phyloP scores from a whole-genome alignment of 2,113 vertebrate genomes.

The Rousettus leschenaultii region DNA sequence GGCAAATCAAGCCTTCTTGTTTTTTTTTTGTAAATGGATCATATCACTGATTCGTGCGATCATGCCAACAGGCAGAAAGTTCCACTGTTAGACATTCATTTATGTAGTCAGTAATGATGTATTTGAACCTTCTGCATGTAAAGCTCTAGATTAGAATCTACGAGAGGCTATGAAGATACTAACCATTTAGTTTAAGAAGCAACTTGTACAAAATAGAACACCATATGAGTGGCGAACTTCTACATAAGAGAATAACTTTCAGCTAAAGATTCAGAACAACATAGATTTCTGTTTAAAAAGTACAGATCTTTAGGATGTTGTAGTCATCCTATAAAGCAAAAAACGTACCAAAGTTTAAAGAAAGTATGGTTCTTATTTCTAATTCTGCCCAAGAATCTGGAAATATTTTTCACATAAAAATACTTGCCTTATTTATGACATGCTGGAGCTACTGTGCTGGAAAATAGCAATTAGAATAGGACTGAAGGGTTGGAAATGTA shows the following conservation, averaged over 20 bases:
- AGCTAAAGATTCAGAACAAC: background rate
- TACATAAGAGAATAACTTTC: background rate
- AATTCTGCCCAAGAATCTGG: background rate
- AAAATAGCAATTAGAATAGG: background rate
- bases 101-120: background rate
- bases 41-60: background rate
- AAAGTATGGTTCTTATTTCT: background rate
- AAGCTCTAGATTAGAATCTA: background rate
- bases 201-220: background rate
- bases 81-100: background rate
- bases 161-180: background rate
- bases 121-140: background rate
- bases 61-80: background rate
- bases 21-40: background rate
- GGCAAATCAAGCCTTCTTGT: background rate
- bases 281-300: background rate
- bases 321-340: background rate
- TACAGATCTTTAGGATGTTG: background rate
- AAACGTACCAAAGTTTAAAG: background rate
- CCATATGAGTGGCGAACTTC: background rate
- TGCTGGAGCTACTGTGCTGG: background rate
- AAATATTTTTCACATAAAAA: background rate
- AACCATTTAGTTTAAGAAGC: background rate
- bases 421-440: background rate
- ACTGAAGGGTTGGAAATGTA: background rate